Conservation (phyloP, 2,113 vertebrate species). For the Laterallus jamaicensis region DNA sequence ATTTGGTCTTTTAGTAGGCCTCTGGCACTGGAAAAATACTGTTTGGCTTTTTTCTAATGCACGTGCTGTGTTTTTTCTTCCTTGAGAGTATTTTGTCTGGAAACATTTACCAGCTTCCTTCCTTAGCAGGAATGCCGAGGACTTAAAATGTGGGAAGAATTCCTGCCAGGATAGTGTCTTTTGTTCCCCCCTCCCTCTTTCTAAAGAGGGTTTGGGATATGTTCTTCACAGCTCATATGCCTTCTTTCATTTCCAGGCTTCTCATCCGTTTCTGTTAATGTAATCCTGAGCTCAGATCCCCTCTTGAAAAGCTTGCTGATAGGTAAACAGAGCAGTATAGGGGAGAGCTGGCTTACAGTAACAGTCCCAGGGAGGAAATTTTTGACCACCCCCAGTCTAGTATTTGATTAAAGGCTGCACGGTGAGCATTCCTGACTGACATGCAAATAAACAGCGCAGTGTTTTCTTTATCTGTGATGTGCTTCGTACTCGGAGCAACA, state of each 20-base stretch:
- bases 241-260: slow-evolving; percentile 38
- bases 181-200: no score
- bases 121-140: neutral
- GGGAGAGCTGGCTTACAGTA: neutral
- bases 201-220: neutral
- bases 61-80: neutral
- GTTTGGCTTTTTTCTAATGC: neutral
- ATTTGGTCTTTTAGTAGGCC: neutral
- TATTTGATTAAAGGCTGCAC: slow-evolving; percentile 37
- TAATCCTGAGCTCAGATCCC: slow-evolving; percentile 9
- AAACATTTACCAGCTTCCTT: slow-evolving; percentile 25
- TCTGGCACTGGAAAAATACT: neutral
- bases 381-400: slow-evolving; percentile 4
- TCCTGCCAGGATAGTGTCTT: neutral
- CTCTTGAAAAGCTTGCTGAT: neutral
- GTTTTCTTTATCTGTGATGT: neutral
- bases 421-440: slow-evolving; percentile 41
- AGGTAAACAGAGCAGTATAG: neutral
- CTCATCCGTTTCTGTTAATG: slow-evolving; percentile 6
- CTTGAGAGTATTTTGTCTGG: neutral
- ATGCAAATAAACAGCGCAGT: slow-evolving; percentile 7
- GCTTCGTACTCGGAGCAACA: slow-evolving; percentile 28
- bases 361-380: slow-evolving; percentile 6
- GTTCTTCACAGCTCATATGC: slow-evolving; percentile 40
- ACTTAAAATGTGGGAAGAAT: neutral